Conservation (phyloP, 2,797 vertebrate genomes). For the Gorsachius magnificus region DNA sequence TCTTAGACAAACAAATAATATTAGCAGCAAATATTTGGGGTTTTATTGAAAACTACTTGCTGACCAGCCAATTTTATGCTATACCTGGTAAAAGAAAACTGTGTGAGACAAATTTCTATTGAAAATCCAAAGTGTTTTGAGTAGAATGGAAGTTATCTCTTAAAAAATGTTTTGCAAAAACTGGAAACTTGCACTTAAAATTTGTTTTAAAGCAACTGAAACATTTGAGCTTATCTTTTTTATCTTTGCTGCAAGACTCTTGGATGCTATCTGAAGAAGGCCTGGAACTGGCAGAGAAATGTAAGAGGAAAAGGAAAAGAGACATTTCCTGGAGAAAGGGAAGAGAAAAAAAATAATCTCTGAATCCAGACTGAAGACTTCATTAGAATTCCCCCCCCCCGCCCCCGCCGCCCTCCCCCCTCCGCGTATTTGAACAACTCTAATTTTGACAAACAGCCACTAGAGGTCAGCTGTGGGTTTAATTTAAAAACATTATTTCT, state of each 20-base stretch:
- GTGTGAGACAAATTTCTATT: not conserved
- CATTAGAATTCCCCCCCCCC: not conserved
- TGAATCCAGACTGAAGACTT: not conserved
- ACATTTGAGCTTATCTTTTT: not conserved
- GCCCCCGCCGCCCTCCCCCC: no score
- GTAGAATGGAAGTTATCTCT: not conserved
- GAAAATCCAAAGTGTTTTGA: not conserved
- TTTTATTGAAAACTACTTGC: not conserved
- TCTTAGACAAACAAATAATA: not conserved
- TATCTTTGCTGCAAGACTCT: not conserved
- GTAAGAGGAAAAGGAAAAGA: not conserved
- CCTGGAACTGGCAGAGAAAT: not conserved
- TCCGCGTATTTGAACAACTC: not conserved
- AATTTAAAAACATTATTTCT: not conserved
- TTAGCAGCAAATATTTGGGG: not conserved
- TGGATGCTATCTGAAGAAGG: not conserved
- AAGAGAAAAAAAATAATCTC: not conserved
- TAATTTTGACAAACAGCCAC: conserved; percentile 52
- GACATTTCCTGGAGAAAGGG: not conserved
- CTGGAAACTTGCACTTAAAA: not conserved
- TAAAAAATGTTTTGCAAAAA: not conserved
- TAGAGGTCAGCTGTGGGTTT: conserved; percentile 68
- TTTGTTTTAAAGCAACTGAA: not conserved
- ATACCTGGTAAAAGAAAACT: not conserved
- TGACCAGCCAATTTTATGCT: not conserved